Percentiles rank a stretch among this genome's conserved stretches.
These are phyloP conservation scores for Mustela nigripes DNA, from an alignment of 2,113 vertebrate species.

Conservation along the genomic window DNA sequence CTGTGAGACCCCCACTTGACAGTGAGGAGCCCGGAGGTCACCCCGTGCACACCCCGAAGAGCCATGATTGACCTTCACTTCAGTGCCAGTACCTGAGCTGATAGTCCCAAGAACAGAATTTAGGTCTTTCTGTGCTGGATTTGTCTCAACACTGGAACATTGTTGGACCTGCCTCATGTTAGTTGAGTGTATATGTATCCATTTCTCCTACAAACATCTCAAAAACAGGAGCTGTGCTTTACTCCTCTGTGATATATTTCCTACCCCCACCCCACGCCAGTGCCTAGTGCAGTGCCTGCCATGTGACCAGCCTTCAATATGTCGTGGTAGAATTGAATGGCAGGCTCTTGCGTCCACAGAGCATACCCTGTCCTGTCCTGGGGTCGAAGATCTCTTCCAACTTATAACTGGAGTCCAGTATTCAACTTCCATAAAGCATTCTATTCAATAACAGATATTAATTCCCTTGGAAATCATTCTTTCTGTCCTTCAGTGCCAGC, in stretches of 20 bases:
- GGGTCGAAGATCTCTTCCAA: background rate
- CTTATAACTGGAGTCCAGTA: background rate
- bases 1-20: background rate
- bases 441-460: background rate
- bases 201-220: background rate
- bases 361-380: background rate
- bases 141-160: background rate
- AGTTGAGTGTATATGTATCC: background rate
- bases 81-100: background rate
- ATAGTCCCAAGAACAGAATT: background rate
- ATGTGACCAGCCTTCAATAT: background rate
- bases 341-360: background rate
- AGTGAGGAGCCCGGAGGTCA: background rate
- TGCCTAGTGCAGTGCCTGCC: background rate
- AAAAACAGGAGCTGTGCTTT: background rate
- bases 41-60: background rate
- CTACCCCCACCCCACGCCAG: too few species aligned
- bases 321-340: background rate
- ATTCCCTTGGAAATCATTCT: background rate
- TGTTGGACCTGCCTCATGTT: background rate
- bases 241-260: background rate
- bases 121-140: background rate
- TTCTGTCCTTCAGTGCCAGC: background rate
- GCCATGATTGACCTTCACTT: background rate
- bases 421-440: background rate